Percentiles rank a stretch among this genome's conserved stretches.
Evolutionary conservation across 2,888 invertebrate species (phyloP).

Genomic region (Acanthoscelides obtectus): DNA sequence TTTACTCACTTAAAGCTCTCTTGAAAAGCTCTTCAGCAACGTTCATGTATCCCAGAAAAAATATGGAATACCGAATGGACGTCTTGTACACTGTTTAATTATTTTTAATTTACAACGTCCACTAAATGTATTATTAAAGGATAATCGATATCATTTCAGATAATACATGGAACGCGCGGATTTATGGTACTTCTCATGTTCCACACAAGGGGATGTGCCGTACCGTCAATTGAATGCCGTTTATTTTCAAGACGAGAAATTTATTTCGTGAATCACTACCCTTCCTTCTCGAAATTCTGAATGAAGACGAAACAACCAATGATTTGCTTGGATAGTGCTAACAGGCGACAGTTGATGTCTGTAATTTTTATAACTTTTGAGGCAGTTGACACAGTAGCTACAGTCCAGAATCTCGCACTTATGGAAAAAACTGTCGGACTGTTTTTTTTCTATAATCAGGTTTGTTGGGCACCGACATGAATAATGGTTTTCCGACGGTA

Average conservation of each 20-base stretch:
- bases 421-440: too few relatives aligned
- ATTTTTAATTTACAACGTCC: slow-evolving; percentile 42
- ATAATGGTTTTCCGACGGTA: too few relatives aligned
- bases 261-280: background rate
- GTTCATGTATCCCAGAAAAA: slow-evolving; percentile 16
- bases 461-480: too few relatives aligned
- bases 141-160: slow-evolving; percentile 42
- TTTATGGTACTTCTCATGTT: slow-evolving; percentile 5
- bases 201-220: background rate
- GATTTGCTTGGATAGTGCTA: too few relatives aligned
- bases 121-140: slow-evolving; percentile 42
- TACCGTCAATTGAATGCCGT: background rate
- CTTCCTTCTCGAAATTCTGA: background rate
- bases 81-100: slow-evolving; percentile 37
- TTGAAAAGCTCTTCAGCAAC: background rate
- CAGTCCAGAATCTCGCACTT: too few relatives aligned
- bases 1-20: too few relatives aligned
- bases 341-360: too few relatives aligned
- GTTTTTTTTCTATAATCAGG: too few relatives aligned
- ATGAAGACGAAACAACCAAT: background rate
- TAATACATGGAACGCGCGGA: slow-evolving; percentile 18
- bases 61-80: slow-evolving; percentile 30
- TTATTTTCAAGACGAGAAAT: background rate
- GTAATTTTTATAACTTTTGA: too few relatives aligned
- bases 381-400: too few relatives aligned